Conservation (phyloP, 2,888 invertebrate genomes). For the Pachliopta kotzebuea region DNA sequence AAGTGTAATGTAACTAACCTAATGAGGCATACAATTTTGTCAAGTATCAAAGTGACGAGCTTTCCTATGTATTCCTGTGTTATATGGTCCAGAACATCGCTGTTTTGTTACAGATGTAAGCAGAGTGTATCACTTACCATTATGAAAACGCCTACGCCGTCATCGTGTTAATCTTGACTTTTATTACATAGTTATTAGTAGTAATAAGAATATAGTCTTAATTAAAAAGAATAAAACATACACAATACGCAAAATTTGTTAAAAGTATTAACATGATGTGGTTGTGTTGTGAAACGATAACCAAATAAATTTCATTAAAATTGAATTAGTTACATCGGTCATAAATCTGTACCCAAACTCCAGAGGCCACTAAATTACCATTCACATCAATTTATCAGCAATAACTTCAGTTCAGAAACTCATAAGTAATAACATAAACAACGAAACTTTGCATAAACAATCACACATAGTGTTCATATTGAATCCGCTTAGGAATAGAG, state of each 20-base stretch:
- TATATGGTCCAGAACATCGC: not conserved
- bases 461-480: constrained; percentile 29
- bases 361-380: constrained; percentile 25
- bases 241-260: not conserved
- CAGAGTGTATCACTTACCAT: not conserved
- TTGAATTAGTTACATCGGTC: constrained; percentile 7
- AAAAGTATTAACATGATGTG: not conserved
- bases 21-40: not conserved
- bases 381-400: constrained; percentile 26
- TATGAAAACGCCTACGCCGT: not conserved
- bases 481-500: constrained; percentile 32
- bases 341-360: constrained; percentile 8
- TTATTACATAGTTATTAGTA: no score
- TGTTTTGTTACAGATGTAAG: not conserved
- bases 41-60: not conserved
- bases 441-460: constrained; percentile 29
- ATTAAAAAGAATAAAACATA: no score
- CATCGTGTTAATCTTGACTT: no score
- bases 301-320: constrained; percentile 8
- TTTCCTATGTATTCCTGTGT: not conserved
- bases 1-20: no score
- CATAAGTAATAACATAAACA: constrained; percentile 29
- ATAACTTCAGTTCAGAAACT: constrained; percentile 25
- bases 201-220: no score
- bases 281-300: not conserved